Evolutionary conservation across 2,113 vertebrate species (phyloP).

Genomic region (Gopherus flavomarginatus): DNA sequence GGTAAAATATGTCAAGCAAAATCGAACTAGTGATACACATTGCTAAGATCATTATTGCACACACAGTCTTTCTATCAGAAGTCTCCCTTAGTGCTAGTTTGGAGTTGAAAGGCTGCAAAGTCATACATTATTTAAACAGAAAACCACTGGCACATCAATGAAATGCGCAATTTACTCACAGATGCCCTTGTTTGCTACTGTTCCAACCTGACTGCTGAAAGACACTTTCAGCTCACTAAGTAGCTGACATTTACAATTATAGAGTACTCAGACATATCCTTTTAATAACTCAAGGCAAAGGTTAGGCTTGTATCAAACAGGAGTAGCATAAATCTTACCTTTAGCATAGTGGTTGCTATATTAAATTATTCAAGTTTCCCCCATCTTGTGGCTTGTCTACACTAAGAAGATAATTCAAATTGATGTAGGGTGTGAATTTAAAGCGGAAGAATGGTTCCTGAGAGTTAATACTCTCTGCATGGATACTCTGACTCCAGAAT

Average conservation of each 20-base stretch:
- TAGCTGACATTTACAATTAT: neutral
- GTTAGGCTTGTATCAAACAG: neutral
- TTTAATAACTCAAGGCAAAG: neutral
- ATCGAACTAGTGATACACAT: neutral
- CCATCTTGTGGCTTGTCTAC: neutral
- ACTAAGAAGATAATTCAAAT: neutral
- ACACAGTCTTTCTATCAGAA: neutral
- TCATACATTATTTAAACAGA: neutral
- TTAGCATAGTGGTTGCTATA: neutral
- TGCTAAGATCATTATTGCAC: neutral
- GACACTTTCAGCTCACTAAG: neutral
- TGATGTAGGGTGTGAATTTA: neutral
- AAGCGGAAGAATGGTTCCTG: neutral
- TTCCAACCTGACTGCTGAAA: neutral
- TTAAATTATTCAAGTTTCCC: neutral
- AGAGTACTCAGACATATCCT: neutral
- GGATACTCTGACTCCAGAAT: neutral
- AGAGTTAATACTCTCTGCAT: neutral
- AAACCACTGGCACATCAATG: neutral
- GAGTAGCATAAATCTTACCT: neutral
- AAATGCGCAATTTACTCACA: neutral
- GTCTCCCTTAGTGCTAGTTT: neutral
- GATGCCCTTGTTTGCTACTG: neutral
- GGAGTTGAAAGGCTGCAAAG: neutral
- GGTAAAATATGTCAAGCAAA: neutral